These are phyloP conservation scores for Helleia helle DNA, from an alignment of 2,888 invertebrate genomes.

Conservation along the genomic window DNA sequence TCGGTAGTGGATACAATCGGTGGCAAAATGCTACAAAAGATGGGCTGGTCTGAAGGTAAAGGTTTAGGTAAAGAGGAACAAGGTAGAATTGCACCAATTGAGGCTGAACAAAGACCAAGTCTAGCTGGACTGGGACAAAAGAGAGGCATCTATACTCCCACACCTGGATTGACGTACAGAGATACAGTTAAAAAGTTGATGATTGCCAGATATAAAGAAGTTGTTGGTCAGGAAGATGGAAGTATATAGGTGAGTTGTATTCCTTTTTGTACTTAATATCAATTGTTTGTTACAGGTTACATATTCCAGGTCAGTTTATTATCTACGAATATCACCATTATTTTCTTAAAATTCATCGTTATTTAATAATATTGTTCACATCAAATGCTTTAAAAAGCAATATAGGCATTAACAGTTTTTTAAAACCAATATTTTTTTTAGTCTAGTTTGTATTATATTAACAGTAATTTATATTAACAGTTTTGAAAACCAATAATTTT, in stretches of 20 bases:
- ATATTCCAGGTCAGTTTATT: conserved; percentile 43
- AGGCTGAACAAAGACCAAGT: conserved; percentile 79
- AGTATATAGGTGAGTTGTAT: conserved; percentile 51
- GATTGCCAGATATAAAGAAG: conserved; percentile 89
- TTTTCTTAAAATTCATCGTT: background rate
- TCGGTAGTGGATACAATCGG: conserved; percentile 93
- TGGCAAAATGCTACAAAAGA: conserved; percentile 95
- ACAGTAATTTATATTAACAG: too few species aligned
- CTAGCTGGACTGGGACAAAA: conserved; percentile 92
- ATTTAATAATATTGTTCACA: too few species aligned
- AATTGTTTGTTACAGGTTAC: conserved; percentile 36
- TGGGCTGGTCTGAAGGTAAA: conserved; percentile 99
- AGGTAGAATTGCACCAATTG: conserved; percentile 93
- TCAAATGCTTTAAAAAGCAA: too few species aligned
- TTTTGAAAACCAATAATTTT: background rate
- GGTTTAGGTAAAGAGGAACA: conserved; percentile 96
- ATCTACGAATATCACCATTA: background rate
- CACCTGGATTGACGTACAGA: conserved; percentile 89
- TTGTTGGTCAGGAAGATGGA: conserved; percentile 76
- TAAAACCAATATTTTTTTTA: background rate
- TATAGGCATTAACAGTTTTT: too few species aligned
- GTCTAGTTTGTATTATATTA: too few species aligned
- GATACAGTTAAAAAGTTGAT: conserved; percentile 93
- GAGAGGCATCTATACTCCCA: conserved; percentile 82
- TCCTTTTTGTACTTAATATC: conserved; percentile 24